Evolutionary conservation across 2,797 vertebrate species (phyloP).

Genomic region (Tinamus major): DNA sequence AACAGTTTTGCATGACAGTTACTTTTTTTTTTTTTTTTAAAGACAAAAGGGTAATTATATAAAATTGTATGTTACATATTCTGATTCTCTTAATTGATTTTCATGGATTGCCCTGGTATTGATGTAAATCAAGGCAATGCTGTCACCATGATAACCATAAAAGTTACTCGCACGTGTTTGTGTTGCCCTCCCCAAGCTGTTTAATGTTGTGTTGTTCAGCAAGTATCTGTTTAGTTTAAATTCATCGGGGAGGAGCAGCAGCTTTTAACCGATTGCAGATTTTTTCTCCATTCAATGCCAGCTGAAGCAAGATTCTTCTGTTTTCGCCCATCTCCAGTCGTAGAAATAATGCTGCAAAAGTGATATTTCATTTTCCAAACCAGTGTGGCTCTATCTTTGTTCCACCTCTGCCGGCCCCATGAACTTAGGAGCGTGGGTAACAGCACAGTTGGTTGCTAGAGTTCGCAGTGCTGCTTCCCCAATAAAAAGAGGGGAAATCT

Average conservation of each 20-base stretch:
- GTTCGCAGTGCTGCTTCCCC: neutral
- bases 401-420: neutral
- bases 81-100: neutral
- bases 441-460: neutral
- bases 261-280: neutral
- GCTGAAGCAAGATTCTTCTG: neutral
- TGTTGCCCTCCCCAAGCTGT: neutral
- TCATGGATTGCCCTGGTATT: neutral
- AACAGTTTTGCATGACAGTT: neutral
- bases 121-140: neutral
- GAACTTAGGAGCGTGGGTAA: neutral
- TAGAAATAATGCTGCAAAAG: neutral
- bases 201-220: neutral
- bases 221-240: neutral
- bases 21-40: too few relatives aligned
- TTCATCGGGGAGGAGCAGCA: neutral
- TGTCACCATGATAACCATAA: rapidly evolving
- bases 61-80: neutral
- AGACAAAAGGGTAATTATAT: too few relatives aligned
- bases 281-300: neutral
- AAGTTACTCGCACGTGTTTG: rapidly evolving
- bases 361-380: rapidly evolving
- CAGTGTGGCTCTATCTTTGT: neutral
- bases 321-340: neutral
- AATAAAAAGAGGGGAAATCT: neutral